Conservation (phyloP, 2,797 vertebrate genomes). For the Geotrypetes seraphini region DNA sequence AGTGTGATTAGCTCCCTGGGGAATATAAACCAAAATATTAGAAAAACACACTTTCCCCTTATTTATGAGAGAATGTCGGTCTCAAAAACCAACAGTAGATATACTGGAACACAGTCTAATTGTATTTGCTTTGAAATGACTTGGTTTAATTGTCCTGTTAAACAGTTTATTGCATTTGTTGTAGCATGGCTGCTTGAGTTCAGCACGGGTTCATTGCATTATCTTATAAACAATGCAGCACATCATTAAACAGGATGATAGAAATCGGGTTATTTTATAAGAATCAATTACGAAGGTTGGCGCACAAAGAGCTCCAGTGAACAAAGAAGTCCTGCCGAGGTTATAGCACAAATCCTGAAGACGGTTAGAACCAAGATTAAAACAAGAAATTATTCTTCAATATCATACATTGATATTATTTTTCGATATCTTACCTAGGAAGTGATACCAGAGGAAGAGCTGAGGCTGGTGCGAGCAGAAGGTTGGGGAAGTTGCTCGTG, state of each 20-base stretch:
- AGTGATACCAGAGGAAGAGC: too few species aligned
- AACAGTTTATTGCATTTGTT: slow-evolving; percentile 30
- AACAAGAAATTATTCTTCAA: slow-evolving; percentile 15
- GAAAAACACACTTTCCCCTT: slow-evolving; percentile 16
- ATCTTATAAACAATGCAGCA: slow-evolving; percentile 32
- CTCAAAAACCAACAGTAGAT: slow-evolving; percentile 13
- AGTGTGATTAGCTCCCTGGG: slow-evolving; percentile 23
- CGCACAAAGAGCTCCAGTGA: slow-evolving; percentile 10
- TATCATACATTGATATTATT: slow-evolving; percentile 1
- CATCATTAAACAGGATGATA: slow-evolving; percentile 35
- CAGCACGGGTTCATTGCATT: slow-evolving; percentile 26
- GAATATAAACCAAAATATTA: slow-evolving; percentile 28
- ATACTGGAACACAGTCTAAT: slow-evolving; percentile 21
- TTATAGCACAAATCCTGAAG: slow-evolving; percentile 9
- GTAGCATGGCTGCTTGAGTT: slow-evolving; percentile 29
- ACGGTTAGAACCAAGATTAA: too few species aligned
- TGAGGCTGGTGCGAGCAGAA: too few species aligned
- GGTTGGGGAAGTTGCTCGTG: too few species aligned
- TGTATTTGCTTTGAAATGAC: slow-evolving; percentile 27
- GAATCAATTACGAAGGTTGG: slow-evolving; percentile 24
- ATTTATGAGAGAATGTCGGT: slow-evolving; percentile 14
- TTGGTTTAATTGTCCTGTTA: slow-evolving; percentile 36
- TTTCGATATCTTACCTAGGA: too few species aligned
- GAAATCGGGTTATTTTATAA: slow-evolving; percentile 33
- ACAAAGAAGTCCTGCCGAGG: slow-evolving; percentile 3